Percentiles rank a stretch among this genome's conserved stretches.
Conservation (phyloP, 2,888 invertebrate genomes). For the Carcina quercana region DNA sequence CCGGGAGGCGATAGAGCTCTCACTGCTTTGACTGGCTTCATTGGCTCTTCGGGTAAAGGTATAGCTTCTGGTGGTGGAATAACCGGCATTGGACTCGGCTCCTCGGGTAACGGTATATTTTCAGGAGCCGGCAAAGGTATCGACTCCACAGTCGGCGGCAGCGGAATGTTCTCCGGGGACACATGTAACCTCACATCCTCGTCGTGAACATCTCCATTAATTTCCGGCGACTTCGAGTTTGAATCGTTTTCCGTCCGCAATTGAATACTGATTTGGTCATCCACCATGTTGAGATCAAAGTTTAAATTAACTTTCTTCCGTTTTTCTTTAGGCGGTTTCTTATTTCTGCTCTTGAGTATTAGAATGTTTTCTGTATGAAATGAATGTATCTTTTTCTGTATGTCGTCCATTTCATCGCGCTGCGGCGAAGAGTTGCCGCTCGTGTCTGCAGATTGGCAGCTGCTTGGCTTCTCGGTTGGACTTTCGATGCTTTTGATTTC, state of each 20-base stretch:
- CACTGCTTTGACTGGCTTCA: constrained; percentile 34
- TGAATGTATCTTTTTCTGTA: constrained; percentile 76
- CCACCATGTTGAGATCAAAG: constrained; percentile 69
- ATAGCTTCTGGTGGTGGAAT: constrained; percentile 52
- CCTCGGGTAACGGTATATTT: constrained; percentile 55
- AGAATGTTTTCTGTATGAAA: constrained; percentile 78
- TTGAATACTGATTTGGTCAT: constrained; percentile 68
- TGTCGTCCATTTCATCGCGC: constrained; percentile 75
- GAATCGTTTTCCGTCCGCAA: constrained; percentile 47
- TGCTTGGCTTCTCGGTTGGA: constrained; percentile 50
- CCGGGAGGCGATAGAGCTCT: too few relatives aligned
- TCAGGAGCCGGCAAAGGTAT: constrained; percentile 60
- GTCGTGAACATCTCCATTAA: constrained; percentile 55
- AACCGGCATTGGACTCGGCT: constrained; percentile 41
- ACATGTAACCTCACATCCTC: constrained; percentile 44
- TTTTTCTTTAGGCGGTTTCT: constrained; percentile 69
- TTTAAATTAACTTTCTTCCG: constrained; percentile 71
- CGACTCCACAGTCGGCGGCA: constrained; percentile 58
- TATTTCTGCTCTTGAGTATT: constrained; percentile 75
- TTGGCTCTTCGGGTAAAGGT: constrained; percentile 54
- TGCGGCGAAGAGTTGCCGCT: constrained; percentile 68
- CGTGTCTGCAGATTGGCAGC: constrained; percentile 60
- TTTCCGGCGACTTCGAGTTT: constrained; percentile 32
- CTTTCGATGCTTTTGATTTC: constrained; percentile 48
- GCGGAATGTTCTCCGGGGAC: constrained; percentile 57